Conservation (phyloP, 1,140 invertebrate species). For the Diachasma alloeum region DNA sequence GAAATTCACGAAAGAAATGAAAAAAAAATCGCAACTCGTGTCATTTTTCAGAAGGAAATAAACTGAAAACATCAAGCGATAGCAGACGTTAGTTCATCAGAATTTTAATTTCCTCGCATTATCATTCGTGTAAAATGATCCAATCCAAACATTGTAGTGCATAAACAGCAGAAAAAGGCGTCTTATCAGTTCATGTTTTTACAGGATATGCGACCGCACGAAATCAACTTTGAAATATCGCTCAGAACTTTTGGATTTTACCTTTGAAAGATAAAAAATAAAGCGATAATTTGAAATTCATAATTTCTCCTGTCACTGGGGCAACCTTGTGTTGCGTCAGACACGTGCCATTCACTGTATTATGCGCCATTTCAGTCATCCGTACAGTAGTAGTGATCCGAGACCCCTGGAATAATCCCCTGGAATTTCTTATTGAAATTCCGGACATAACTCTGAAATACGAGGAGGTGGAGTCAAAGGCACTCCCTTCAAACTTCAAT, state of each 20-base stretch:
- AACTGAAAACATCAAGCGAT: not conserved
- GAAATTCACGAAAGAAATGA: not conserved
- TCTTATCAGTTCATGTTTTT: not conserved
- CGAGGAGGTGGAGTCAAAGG: too few species aligned
- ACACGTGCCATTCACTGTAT: not conserved
- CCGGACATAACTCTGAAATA: not conserved
- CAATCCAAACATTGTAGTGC: not conserved
- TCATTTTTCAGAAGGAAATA: not conserved
- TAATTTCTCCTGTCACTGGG: not conserved
- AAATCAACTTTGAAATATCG: not conserved
- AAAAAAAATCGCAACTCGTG: not conserved
- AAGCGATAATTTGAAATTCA: not conserved
- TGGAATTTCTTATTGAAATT: constrained; percentile 1
- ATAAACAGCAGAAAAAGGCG: not conserved
- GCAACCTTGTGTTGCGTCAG: not conserved
- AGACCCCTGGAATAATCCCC: not conserved
- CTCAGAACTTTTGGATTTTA: not conserved
- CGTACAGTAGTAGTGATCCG: not conserved
- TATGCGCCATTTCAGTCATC: not conserved
- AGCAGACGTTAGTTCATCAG: not conserved
- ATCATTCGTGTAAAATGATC: not conserved
- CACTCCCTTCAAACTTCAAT: too few species aligned
- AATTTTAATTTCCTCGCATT: not conserved
- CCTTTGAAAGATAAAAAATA: too few species aligned
- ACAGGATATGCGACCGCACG: not conserved